Conservation (phyloP, 2,888 invertebrate species). For the Ophraella communa region DNA sequence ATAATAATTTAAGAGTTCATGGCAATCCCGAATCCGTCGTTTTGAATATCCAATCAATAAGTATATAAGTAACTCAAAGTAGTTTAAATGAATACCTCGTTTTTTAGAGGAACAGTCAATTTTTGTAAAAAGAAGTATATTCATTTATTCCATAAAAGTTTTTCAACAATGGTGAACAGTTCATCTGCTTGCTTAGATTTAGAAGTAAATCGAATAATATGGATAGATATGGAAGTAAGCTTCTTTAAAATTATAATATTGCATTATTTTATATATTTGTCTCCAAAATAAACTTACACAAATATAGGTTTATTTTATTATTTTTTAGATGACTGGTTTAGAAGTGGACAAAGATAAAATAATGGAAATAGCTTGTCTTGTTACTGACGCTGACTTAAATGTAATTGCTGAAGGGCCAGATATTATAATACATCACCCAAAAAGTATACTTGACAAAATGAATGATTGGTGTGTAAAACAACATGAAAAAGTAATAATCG, state of each 20-base stretch:
- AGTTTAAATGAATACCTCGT: not conserved
- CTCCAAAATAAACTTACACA: too few species aligned
- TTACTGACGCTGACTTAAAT: slow-evolving; percentile 83
- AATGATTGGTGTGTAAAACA: slow-evolving; percentile 81
- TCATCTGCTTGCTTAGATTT: slow-evolving; percentile 42
- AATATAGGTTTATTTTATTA: too few species aligned
- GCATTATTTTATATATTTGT: too few species aligned
- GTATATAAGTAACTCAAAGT: not conserved
- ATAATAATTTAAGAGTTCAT: too few species aligned
- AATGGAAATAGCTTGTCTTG: slow-evolving; percentile 86
- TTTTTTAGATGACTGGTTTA: slow-evolving; percentile 84
- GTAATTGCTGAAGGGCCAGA: slow-evolving; percentile 77
- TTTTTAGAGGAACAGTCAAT: not conserved
- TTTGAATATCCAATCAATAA: too few species aligned
- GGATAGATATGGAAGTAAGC: slow-evolving; percentile 76
- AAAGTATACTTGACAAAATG: slow-evolving; percentile 78
- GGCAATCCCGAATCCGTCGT: too few species aligned
- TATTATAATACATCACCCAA: slow-evolving; percentile 79
- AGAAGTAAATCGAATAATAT: slow-evolving; percentile 65
- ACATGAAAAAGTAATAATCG: slow-evolving; percentile 72
- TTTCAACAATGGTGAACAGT: not conserved
- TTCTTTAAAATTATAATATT: too few species aligned
- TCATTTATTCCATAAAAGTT: not conserved
- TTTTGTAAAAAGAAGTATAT: not conserved
- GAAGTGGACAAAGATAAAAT: slow-evolving; percentile 78